A percentile compares a stretch with the other conserved stretches of the same genome.
phyloP scores from a whole-genome alignment of 2,797 vertebrate genomes.

The Cyprinella venusta region DNA sequence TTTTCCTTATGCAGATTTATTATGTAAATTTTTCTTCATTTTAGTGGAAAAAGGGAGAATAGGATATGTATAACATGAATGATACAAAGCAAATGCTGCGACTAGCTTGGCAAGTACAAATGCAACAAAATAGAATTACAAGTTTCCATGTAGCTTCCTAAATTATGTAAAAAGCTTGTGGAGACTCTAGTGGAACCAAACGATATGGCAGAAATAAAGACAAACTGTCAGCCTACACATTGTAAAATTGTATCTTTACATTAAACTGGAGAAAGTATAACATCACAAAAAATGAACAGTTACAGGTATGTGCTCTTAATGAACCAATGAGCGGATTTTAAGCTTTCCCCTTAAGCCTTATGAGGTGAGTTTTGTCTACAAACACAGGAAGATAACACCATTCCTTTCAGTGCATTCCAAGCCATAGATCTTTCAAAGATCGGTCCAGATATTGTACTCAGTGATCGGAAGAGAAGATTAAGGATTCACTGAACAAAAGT shows the following conservation, averaged over 20 bases:
- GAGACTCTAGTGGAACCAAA: background rate
- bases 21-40: background rate
- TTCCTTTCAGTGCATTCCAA: slow-evolving; percentile 47
- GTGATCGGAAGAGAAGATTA: slow-evolving; percentile 46
- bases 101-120: background rate
- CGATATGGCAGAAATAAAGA: background rate
- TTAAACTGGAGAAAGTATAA: background rate
- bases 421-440: slow-evolving; percentile 46
- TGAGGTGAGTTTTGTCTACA: slow-evolving; percentile 57
- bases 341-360: slow-evolving; percentile 29
- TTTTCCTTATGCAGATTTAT: slow-evolving; percentile 21
- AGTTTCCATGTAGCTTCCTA: background rate
- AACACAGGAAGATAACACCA: slow-evolving; percentile 50
- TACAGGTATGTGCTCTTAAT: background rate
- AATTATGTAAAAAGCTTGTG: background rate
- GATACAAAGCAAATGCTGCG: background rate
- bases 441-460: slow-evolving; percentile 49
- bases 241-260: background rate
- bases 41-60: background rate
- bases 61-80: background rate
- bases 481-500: slow-evolving; percentile 42
- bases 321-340: slow-evolving; percentile 10
- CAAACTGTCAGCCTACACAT: background rate
- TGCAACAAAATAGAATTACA: background rate
- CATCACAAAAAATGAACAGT: background rate